A percentile compares a stretch with the other conserved stretches of the same genome.
Evolutionary conservation across 2,113 vertebrate species (phyloP).

Genomic region (Anseranas semipalmata): DNA sequence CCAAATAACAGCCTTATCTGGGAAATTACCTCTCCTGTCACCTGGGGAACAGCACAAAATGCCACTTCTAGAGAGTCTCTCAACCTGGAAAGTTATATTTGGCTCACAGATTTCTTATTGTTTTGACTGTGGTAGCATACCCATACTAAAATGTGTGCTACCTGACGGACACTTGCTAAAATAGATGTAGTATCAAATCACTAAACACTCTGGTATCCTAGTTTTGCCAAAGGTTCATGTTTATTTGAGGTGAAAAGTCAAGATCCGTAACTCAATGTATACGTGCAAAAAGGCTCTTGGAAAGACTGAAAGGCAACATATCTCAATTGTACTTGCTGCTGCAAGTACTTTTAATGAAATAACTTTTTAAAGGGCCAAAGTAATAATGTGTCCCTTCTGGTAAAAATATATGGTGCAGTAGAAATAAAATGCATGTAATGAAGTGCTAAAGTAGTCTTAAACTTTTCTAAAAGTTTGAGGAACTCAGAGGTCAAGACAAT

Average conservation of each 20-base stretch:
- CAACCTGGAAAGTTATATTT: background rate
- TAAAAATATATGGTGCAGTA: background rate
- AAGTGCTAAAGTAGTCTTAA: background rate
- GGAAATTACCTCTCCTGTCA: background rate
- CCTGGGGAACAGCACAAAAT: fast-evolving
- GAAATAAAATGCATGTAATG: background rate
- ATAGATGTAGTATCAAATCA: background rate
- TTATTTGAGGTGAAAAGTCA: background rate
- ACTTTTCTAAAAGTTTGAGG: background rate
- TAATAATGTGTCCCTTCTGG: background rate
- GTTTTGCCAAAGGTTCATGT: background rate
- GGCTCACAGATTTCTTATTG: background rate
- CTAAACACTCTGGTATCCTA: background rate
- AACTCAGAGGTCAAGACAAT: background rate
- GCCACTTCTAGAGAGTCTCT: background rate
- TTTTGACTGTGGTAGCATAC: background rate
- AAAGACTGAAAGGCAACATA: background rate
- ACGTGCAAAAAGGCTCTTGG: background rate
- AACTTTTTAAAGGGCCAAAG: background rate
- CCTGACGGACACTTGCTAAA: background rate
- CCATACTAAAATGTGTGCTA: background rate
- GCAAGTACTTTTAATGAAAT: background rate
- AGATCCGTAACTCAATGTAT: background rate
- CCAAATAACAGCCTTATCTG: background rate
- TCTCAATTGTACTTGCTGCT: background rate